A percentile compares a stretch with the other conserved stretches of the same genome.
phyloP scores from a whole-genome alignment of 2,888 invertebrate species.

The Dysmachus trigonus region DNA sequence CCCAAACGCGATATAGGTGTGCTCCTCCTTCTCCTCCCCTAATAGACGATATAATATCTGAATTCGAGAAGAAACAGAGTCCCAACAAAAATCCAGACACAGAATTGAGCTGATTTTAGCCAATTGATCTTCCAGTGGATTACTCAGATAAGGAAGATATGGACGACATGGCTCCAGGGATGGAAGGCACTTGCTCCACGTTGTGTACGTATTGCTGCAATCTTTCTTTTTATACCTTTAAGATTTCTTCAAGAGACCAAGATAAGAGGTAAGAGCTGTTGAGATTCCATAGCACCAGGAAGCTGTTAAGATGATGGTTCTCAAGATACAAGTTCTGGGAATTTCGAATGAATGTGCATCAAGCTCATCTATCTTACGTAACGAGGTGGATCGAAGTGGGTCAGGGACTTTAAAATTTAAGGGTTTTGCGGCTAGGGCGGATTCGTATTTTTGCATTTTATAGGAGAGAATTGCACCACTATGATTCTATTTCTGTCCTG shows the following conservation, averaged over 20 bases:
- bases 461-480: neutral
- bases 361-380: neutral
- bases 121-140: conserved; percentile 6
- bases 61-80: neutral
- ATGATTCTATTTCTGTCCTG: neutral
- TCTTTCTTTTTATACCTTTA: neutral
- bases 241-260: neutral
- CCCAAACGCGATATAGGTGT: neutral
- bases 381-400: neutral
- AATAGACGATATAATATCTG: neutral
- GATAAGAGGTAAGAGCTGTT: neutral
- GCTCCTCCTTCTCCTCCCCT: neutral
- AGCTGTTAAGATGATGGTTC: neutral
- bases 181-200: neutral
- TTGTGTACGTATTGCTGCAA: conserved; percentile 7
- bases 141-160: neutral
- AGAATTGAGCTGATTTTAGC: neutral
- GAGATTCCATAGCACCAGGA: neutral
- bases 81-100: neutral
- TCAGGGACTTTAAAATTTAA: neutral
- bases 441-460: neutral
- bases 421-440: neutral
- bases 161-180: neutral
- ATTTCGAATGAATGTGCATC: neutral
- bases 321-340: neutral